Evolutionary conservation across 2,797 vertebrate genomes (phyloP).

Genomic region (Pseudochirops corinnae): DNA sequence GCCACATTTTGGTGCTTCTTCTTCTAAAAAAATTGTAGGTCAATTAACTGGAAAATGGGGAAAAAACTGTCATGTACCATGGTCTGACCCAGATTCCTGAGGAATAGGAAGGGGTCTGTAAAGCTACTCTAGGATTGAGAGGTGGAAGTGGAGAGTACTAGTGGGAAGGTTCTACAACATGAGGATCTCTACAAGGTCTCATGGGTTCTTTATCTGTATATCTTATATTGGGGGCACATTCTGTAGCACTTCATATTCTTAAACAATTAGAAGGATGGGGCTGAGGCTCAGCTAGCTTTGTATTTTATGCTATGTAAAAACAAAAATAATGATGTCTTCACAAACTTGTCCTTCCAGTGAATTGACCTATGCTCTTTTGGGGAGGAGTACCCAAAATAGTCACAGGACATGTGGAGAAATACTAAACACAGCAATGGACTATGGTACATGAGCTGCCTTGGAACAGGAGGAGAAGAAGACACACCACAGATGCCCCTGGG

Average conservation of each 20-base stretch:
- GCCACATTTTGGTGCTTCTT: not conserved
- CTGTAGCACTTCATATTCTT: not conserved
- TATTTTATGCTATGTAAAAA: not conserved
- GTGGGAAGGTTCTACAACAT: not conserved
- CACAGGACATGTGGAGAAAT: not conserved
- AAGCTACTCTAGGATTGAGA: constrained; percentile 5
- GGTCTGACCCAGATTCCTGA: not conserved
- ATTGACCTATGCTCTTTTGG: not conserved
- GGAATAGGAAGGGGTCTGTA: constrained; percentile 20
- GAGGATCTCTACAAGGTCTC: not conserved
- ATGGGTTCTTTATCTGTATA: not conserved
- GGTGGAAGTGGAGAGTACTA: not conserved
- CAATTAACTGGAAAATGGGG: not conserved
- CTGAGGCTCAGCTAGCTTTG: not conserved
- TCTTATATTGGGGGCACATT: not conserved
- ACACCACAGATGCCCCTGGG: not conserved
- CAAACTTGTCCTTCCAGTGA: not conserved
- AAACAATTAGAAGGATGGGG: not conserved
- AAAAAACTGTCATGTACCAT: not conserved
- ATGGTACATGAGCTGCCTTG: not conserved
- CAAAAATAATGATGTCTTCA: not conserved
- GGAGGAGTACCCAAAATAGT: not conserved
- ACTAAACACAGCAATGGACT: not conserved
- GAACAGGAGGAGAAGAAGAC: not conserved
- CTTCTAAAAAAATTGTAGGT: not conserved